Evolutionary conservation across 1,140 invertebrate genomes (phyloP).

Genomic region (Gonatopus flavifemur): DNA sequence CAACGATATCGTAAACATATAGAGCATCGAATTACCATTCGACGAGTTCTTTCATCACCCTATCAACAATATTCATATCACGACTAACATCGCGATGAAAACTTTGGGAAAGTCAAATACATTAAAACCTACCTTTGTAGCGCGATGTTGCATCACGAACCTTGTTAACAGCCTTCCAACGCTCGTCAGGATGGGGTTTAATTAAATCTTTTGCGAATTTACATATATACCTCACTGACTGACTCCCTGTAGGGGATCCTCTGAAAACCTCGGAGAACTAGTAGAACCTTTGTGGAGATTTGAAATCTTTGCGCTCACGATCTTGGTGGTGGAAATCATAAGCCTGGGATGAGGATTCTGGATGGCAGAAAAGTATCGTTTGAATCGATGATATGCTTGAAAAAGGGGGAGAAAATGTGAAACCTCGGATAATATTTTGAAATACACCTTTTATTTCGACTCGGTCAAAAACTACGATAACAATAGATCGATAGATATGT

Average conservation of each 20-base stretch:
- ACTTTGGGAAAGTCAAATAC: too few species aligned
- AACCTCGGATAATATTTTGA: constrained; percentile 40
- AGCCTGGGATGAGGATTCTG: too few species aligned
- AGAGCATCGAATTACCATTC: too few species aligned
- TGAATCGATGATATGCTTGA: too few species aligned
- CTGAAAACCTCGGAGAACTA: constrained; percentile 33
- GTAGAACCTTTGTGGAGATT: constrained; percentile 49
- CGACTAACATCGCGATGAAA: too few species aligned
- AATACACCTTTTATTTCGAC: constrained; percentile 57
- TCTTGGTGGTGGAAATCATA: constrained; percentile 12
- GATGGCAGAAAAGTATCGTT: too few species aligned
- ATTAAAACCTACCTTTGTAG: too few species aligned
- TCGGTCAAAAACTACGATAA: constrained; percentile 59
- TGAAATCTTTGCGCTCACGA: constrained; percentile 12
- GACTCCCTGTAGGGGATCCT: constrained; percentile 40
- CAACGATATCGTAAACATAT: too few species aligned
- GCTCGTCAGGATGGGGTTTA: constrained; percentile 46
- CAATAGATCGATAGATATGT: constrained; percentile 58
- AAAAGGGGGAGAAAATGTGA: background rate
- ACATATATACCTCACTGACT: constrained; percentile 51
- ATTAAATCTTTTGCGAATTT: constrained; percentile 58
- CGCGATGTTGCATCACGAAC: too few species aligned
- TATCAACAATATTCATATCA: too few species aligned
- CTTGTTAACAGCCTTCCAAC: too few species aligned
- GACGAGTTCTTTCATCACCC: too few species aligned